Evolutionary conservation across 1,140 invertebrate species (phyloP).

Genomic region (Saccostrea cuccullata): DNA sequence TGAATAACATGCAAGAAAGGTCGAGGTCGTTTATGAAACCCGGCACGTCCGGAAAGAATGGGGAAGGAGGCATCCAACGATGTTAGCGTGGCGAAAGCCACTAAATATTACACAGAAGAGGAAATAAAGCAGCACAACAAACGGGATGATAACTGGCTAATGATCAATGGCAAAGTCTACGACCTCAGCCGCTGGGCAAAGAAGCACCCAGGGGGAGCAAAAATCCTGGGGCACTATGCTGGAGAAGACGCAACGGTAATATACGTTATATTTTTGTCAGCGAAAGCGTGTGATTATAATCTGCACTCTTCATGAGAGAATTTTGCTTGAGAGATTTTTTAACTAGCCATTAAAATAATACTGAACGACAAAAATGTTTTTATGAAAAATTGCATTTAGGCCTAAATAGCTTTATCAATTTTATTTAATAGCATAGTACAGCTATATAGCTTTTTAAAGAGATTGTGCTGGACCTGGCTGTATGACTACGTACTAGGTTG

Average conservation of each 20-base stretch:
- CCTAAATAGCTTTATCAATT: too few species aligned
- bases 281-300: too few species aligned
- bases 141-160: constrained; percentile 72
- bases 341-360: too few species aligned
- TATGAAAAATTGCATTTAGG: too few species aligned
- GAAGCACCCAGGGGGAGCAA: constrained; percentile 76
- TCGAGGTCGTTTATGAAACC: constrained; percentile 30
- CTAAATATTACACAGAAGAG: constrained; percentile 52
- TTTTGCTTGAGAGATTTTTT: neutral
- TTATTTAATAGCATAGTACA: neutral
- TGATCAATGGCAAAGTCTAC: constrained; percentile 75
- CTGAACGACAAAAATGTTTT: too few species aligned
- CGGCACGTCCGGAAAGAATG: constrained; percentile 39
- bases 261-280: neutral
- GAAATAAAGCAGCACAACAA: constrained; percentile 71
- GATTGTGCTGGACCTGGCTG: neutral
- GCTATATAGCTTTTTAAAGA: neutral
- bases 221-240: constrained; percentile 75
- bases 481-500: neutral
- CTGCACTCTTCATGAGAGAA: neutral
- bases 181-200: constrained; percentile 75
- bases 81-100: constrained; percentile 28
- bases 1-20: constrained; percentile 2
- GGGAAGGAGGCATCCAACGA: constrained; percentile 49
- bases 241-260: constrained; percentile 78